Base-by-base conservation (phyloP, 2,797 vertebrate species). In the Leptoclinus maculatus region DNA sequence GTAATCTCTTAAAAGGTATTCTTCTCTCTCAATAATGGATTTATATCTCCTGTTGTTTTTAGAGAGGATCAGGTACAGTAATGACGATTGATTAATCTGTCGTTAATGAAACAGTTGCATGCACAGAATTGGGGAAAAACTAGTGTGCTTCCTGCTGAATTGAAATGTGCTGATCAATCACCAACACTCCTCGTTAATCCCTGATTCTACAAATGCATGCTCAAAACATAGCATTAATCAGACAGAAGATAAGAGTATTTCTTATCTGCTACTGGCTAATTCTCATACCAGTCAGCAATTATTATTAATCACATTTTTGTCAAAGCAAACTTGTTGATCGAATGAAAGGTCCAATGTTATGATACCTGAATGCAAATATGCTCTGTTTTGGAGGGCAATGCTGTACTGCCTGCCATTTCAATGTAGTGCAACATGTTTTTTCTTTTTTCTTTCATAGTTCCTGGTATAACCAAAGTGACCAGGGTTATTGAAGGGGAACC, bases 11-110 rank as follows among this genome's bases (percentile, higher is more conserved):
- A 2, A 64, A 14, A 53, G 12, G 2, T 12, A 39, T 74, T 25
- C 5, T 56, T 71, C 6, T 74, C 0, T 54, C 36, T 66, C 7
- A 78, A 72, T 84, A 73, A 87, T 32, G 66, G 27, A 29, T 73
- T 56, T 66, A 29, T 78, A 53, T 83, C 66, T 91, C 64, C 66
- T 91, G 19, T 80, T 83, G 25, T 88, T 78, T 80, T 79, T 65
- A 95, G 93, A 85, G 80, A 92, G 43, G 84, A 65, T 85, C 77
- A 94, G 90, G 93, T 94, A 93, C 64, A 88, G 86, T 90, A 87
- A 85, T 80, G 62, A 85, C 80, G 66, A 78, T 70, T 70, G 23
- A 66, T 12, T 19, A 1, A 43, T 29, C 32, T 58, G 45, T 38
- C 23, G 12, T 66, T n/a, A 57, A 49, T 11, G 0, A 36, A 67